Conservation (phyloP, 2,888 invertebrate genomes). For the Isotomurus palustris region DNA sequence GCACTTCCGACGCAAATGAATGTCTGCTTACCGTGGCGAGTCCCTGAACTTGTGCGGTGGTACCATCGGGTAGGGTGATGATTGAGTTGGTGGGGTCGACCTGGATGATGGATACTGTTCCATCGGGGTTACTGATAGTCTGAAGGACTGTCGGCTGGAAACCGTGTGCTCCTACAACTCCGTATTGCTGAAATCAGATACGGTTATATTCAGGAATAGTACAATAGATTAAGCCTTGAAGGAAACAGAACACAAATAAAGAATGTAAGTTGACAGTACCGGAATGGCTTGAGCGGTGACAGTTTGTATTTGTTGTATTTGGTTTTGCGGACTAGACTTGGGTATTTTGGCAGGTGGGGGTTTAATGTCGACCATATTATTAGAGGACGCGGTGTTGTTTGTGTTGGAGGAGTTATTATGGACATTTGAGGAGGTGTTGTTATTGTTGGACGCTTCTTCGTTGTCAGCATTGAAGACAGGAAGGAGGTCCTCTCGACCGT, state of each 20-base stretch:
- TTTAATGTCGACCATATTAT: constrained; percentile 52
- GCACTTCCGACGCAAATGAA: neutral
- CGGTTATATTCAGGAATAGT: neutral
- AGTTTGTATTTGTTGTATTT: constrained; percentile 18
- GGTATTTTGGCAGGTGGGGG: constrained; percentile 58
- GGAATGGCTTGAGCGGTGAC: constrained; percentile 11
- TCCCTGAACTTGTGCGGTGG: constrained; percentile 83
- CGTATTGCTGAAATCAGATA: constrained; percentile 14
- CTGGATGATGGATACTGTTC: constrained; percentile 91
- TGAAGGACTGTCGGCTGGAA: constrained; percentile 88
- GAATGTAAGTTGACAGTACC: constrained; percentile 32
- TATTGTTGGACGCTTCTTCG: no score
- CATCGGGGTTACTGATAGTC: constrained; percentile 94
- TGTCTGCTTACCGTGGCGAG: constrained; percentile 59
- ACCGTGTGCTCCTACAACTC: constrained; percentile 53
- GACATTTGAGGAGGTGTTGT: no score
- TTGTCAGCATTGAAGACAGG: constrained; percentile 92
- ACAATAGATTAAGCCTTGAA: neutral
- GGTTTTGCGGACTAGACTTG: constrained; percentile 64
- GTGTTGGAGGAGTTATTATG: no score
- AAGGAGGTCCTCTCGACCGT: constrained; percentile 89
- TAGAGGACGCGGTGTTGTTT: no score
- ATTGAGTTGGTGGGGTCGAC: constrained; percentile 90
- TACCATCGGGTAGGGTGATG: constrained; percentile 87
- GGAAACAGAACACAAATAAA: constrained; percentile 1